A percentile compares a stretch with the other conserved stretches of the same genome.
Conservation (phyloP, 2,888 invertebrate genomes). For the Macrosiphum euphorbiae region DNA sequence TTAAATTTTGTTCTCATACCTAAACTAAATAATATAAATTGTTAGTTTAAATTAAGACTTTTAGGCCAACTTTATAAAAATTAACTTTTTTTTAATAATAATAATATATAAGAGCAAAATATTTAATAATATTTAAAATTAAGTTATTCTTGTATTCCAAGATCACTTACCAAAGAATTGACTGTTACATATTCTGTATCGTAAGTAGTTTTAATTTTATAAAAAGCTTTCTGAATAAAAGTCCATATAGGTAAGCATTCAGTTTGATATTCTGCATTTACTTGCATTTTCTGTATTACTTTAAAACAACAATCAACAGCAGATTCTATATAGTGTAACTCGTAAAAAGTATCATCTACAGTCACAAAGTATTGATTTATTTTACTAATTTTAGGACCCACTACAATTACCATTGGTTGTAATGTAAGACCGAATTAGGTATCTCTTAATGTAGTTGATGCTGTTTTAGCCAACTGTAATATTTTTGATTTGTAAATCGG, state of each 20-base stretch:
- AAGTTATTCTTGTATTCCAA: not conserved
- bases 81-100: no score
- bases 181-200: conserved; percentile 11
- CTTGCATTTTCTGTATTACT: not conserved
- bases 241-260: not conserved
- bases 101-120: no score
- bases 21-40: no score
- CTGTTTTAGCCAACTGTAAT: not conserved
- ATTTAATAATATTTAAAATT: no score
- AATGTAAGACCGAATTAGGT: not conserved
- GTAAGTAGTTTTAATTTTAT: not conserved
- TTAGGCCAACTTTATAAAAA: no score
- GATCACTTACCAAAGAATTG: not conserved
- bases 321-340: not conserved
- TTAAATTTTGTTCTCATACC: no score
- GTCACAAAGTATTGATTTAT: not conserved
- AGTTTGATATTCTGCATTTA: not conserved
- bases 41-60: no score
- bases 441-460: not conserved
- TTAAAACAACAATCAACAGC: conserved; percentile 14
- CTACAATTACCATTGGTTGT: not conserved
- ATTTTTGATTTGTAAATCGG: not conserved
- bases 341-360: not conserved
- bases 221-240: conserved; percentile 13
- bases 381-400: not conserved